Percentiles rank a stretch among this genome's conserved stretches.
Conservation (phyloP, 2,797 vertebrate species). For the Calcarius lapponicus region DNA sequence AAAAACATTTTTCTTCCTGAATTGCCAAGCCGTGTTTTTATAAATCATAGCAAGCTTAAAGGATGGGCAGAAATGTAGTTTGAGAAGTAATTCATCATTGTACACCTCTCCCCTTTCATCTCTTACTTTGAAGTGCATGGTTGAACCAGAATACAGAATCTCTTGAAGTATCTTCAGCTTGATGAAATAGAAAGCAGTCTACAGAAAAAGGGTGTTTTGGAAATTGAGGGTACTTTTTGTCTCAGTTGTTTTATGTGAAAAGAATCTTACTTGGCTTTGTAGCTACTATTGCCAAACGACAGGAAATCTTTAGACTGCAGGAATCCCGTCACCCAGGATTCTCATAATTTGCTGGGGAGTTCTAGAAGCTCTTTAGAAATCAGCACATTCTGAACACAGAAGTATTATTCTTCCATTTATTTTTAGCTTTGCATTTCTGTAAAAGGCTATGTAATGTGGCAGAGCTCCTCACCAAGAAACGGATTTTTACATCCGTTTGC, state of each 20-base stretch:
- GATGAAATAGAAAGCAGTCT: neutral
- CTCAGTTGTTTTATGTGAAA: neutral
- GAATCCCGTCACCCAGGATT: neutral
- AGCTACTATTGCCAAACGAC: neutral
- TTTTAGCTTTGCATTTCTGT: neutral
- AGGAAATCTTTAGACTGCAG: neutral
- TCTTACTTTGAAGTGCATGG: neutral
- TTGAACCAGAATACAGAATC: neutral
- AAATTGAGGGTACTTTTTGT: neutral
- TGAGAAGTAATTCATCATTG: neutral
- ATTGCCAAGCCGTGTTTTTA: neutral
- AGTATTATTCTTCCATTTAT: neutral
- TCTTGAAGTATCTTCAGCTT: neutral
- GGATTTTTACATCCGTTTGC: neutral
- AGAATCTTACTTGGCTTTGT: neutral
- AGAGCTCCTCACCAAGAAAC: neutral
- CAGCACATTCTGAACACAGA: neutral
- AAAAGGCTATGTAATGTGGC: neutral
- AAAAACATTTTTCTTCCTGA: neutral
- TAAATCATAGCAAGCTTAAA: neutral
- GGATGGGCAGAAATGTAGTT: neutral
- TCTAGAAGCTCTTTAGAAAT: neutral
- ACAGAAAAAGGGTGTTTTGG: neutral
- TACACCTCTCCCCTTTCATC: neutral
- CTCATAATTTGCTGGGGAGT: neutral